Conservation (phyloP, 2,113 vertebrate species). For the Elephantulus edwardii region DNA sequence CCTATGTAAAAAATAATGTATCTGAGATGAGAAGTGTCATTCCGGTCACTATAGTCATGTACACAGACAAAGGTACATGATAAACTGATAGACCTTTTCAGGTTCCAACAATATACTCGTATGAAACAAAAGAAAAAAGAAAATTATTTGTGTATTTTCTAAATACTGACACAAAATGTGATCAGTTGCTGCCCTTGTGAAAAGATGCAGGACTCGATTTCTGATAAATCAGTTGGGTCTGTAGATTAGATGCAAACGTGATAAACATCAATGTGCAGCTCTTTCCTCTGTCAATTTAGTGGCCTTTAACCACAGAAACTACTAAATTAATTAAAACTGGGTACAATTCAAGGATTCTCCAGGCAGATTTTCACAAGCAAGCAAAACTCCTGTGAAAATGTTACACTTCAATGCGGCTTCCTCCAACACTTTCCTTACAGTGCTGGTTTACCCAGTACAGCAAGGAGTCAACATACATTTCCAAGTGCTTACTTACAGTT, state of each 20-base stretch:
- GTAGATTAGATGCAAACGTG: neutral
- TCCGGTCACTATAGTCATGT: neutral
- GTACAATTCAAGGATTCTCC: neutral
- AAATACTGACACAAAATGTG: neutral
- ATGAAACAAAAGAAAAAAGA: neutral
- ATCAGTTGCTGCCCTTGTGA: neutral
- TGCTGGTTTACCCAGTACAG: too few relatives aligned
- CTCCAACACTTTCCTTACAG: neutral
- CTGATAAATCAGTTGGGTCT: neutral
- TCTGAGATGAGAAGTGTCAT: neutral
- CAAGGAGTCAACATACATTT: too few relatives aligned
- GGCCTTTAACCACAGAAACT: neutral
- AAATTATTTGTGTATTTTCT: neutral
- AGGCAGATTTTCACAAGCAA: neutral
- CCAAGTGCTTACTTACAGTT: too few relatives aligned
- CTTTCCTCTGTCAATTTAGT: slow-evolving; percentile 3
- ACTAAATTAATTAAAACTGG: neutral
- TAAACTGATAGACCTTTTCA: neutral
- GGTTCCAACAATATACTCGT: neutral
- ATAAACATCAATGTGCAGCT: neutral
- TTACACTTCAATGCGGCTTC: neutral
- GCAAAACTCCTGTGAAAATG: too few relatives aligned
- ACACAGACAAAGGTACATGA: neutral
- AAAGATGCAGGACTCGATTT: neutral
- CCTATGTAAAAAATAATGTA: neutral